phyloP scores from a whole-genome alignment of 2,113 vertebrate genomes.

The Cyphomyrus plagiostoma region DNA sequence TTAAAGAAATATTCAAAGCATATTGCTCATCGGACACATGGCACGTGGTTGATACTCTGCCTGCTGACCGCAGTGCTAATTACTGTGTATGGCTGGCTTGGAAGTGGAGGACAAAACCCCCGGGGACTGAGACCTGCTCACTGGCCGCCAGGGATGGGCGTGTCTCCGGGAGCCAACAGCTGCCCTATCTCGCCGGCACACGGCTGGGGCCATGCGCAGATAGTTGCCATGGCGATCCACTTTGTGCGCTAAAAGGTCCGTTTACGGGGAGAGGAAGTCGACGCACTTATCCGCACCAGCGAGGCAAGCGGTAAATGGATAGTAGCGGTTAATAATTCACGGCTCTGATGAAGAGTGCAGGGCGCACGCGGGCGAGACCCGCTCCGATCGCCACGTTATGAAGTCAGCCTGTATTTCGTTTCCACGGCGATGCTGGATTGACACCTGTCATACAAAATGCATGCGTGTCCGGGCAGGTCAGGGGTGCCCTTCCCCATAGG shows the following conservation, averaged over 20 bases:
- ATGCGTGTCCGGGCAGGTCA: constrained; percentile 34
- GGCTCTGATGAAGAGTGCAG: constrained; percentile 83
- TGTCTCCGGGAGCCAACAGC: neutral
- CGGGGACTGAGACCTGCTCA: neutral
- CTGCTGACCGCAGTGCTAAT: neutral
- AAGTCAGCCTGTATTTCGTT: constrained; percentile 76
- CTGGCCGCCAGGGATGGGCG: neutral
- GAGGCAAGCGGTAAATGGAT: constrained; percentile 73
- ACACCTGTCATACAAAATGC: constrained; percentile 71
- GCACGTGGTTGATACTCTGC: neutral
- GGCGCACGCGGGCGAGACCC: constrained; percentile 73
- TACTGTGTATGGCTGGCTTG: neutral
- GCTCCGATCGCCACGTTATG: constrained; percentile 73
- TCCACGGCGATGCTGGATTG: constrained; percentile 67
- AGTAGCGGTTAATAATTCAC: constrained; percentile 80
- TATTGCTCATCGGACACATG: neutral
- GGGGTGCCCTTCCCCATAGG: neutral
- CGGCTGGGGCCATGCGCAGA: neutral
- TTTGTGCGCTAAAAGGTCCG: constrained; percentile 50
- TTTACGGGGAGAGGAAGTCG: constrained; percentile 60
- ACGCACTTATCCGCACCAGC: constrained; percentile 58
- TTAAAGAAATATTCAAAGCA: neutral
- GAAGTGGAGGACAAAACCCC: neutral
- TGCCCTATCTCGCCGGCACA: neutral
- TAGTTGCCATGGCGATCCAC: constrained; percentile 11